These are phyloP conservation scores for Hirudinaria manillensis DNA, from an alignment of 2,888 invertebrate genomes.

Conservation along the genomic window DNA sequence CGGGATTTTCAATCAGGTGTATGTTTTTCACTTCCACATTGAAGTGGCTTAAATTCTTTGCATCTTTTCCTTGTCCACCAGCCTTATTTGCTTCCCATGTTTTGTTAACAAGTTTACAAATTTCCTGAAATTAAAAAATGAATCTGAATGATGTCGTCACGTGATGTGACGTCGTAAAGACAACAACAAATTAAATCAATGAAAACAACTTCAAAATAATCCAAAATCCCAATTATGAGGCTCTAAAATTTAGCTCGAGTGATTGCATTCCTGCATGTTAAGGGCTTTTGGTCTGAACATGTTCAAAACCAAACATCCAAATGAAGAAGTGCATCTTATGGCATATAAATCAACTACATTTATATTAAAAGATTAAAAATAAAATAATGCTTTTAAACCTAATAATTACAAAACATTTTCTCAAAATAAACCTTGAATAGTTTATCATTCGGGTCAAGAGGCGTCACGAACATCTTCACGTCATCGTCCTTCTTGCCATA, in stretches of 20 bases:
- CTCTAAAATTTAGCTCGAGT: too few relatives aligned
- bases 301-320: too few relatives aligned
- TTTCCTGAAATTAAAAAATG: slow-evolving; percentile 2
- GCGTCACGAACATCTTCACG: background rate
- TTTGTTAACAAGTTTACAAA: slow-evolving; percentile 15
- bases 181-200: background rate
- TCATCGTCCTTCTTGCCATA: background rate
- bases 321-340: too few relatives aligned
- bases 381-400: background rate
- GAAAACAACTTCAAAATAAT: background rate
- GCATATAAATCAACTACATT: too few relatives aligned
- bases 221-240: too few relatives aligned
- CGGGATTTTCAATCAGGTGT: slow-evolving; percentile 25
- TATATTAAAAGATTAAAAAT: too few relatives aligned
- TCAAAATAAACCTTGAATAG: background rate
- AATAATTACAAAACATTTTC: background rate
- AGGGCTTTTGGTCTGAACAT: too few relatives aligned
- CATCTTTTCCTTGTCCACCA: slow-evolving; percentile 26
- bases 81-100: slow-evolving; percentile 25
- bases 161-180: background rate
- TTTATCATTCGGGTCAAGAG: background rate
- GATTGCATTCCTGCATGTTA: too few relatives aligned
- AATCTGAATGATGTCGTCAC: background rate
- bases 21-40: slow-evolving; percentile 23
- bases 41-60: slow-evolving; percentile 9